These are phyloP conservation scores for Diarsia mendica DNA, from an alignment of 2,888 invertebrate species.

Conservation along the genomic window DNA sequence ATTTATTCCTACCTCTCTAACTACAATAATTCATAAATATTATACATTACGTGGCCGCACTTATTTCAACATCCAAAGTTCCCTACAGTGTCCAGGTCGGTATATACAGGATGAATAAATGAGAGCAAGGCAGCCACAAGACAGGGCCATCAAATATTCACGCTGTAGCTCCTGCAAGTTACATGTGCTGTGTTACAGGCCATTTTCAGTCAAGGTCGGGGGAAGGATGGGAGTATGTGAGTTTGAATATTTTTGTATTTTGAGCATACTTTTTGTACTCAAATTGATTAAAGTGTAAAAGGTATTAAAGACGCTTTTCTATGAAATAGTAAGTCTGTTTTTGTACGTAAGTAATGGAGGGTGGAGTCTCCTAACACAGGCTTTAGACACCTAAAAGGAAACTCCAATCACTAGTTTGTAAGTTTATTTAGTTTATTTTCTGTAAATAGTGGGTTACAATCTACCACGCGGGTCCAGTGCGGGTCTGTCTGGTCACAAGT, in stretches of 20 bases:
- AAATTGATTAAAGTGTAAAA: background rate
- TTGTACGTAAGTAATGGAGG: too few species aligned
- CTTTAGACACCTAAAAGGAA: too few species aligned
- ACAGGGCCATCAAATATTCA: slow-evolving; percentile 58
- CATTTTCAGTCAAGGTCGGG: slow-evolving; percentile 41
- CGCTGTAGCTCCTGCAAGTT: slow-evolving; percentile 30
- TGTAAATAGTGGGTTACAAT: background rate
- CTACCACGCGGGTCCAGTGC: background rate
- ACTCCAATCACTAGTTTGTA: too few species aligned
- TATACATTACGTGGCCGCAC: too few species aligned
- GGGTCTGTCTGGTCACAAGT: too few species aligned
- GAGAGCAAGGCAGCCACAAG: slow-evolving; percentile 50
- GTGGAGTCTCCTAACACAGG: too few species aligned
- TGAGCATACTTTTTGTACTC: slow-evolving; percentile 1
- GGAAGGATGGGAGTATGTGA: background rate
- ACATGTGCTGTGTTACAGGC: slow-evolving; percentile 26
- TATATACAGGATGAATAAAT: slow-evolving; percentile 54
- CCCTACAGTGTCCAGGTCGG: slow-evolving; percentile 18
- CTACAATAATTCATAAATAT: too few species aligned
- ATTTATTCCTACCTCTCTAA: background rate
- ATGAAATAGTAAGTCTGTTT: background rate
- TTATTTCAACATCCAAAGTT: slow-evolving; percentile 26
- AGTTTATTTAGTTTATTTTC: background rate
- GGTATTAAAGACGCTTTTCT: background rate
- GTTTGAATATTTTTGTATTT: slow-evolving; percentile 4